Percentiles rank a stretch among this genome's conserved stretches.
Conservation (phyloP, 2,113 vertebrate species). For the Periophthalmodon schlosseri region DNA sequence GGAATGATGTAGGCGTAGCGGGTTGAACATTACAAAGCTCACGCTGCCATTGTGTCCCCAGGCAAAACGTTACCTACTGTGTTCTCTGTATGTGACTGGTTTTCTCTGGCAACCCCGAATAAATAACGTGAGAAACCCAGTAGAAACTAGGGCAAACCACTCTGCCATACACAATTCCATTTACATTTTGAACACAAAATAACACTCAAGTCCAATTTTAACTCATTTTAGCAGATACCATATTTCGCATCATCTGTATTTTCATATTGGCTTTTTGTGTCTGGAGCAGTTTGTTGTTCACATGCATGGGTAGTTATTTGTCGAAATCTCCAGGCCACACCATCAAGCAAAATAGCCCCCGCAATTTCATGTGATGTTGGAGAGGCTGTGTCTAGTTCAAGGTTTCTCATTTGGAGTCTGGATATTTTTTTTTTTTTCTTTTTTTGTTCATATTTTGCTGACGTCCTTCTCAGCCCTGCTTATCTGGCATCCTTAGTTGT, state of each 20-base stretch:
- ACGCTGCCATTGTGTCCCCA: not conserved
- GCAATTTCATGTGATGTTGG: constrained; percentile 12
- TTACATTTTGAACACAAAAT: not conserved
- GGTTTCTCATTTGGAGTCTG: constrained; percentile 55
- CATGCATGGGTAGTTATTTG: constrained; percentile 22
- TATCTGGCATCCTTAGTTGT: constrained; percentile 59
- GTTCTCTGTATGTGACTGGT: not conserved
- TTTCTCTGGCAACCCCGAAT: not conserved
- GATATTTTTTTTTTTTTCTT: constrained; percentile 53
- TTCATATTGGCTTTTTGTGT: not conserved
- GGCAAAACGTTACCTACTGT: not conserved
- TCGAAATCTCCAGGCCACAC: constrained; percentile 11
- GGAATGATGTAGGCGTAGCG: not conserved
- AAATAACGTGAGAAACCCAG: not conserved
- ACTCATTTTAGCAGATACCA: not conserved
- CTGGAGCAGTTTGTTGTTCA: not conserved
- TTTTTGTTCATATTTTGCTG: constrained; percentile 58
- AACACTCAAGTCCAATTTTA: not conserved
- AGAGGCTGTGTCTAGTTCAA: constrained; percentile 44
- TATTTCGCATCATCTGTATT: not conserved
- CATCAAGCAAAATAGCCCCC: constrained; percentile 28
- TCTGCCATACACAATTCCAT: not conserved
- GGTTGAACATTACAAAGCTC: not conserved
- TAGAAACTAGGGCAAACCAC: not conserved
- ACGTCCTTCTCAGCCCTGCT: constrained; percentile 55